phyloP scores from a whole-genome alignment of 2,113 vertebrate species.

The Lophius piscatorius region DNA sequence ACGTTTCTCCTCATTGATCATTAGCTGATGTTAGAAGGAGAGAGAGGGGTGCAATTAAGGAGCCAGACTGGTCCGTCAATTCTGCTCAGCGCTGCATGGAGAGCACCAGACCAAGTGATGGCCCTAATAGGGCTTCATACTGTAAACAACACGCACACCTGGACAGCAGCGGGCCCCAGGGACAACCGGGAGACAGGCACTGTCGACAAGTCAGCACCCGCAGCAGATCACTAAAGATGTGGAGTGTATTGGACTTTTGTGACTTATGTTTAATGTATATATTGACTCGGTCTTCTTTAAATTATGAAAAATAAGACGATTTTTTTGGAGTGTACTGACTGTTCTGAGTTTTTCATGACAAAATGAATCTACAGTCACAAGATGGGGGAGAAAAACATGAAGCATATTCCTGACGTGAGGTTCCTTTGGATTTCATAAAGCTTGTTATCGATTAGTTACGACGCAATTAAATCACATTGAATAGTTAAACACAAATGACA shows the following conservation, averaged over 20 bases:
- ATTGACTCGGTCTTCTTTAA: too few relatives aligned
- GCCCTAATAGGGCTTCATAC: slow-evolving; percentile 77
- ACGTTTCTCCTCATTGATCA: slow-evolving; percentile 74
- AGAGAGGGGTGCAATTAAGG: slow-evolving; percentile 78
- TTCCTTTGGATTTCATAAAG: too few relatives aligned
- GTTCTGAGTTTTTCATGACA: too few relatives aligned
- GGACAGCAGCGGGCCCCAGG: slow-evolving; percentile 56
- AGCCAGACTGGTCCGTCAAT: slow-evolving; percentile 77
- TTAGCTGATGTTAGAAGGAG: slow-evolving; percentile 69
- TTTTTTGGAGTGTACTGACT: too few relatives aligned
- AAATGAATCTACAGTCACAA: too few relatives aligned
- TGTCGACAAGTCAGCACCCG: slow-evolving; percentile 39
- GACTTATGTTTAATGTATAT: too few relatives aligned
- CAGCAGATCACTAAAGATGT: slow-evolving; percentile 30
- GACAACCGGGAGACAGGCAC: slow-evolving; percentile 24
- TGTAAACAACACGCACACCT: slow-evolving; percentile 81
- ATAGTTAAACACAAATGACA: too few relatives aligned
- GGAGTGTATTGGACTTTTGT: neutral
- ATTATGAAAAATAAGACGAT: too few relatives aligned
- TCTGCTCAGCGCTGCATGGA: slow-evolving; percentile 68
- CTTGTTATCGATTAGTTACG: too few relatives aligned
- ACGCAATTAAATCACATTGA: too few relatives aligned
- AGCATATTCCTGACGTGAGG: too few relatives aligned
- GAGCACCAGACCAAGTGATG: slow-evolving; percentile 65
- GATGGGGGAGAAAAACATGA: too few relatives aligned